Base-by-base conservation (phyloP, 2,888 invertebrate species). In the Dasysyrphus tricinctus region DNA sequence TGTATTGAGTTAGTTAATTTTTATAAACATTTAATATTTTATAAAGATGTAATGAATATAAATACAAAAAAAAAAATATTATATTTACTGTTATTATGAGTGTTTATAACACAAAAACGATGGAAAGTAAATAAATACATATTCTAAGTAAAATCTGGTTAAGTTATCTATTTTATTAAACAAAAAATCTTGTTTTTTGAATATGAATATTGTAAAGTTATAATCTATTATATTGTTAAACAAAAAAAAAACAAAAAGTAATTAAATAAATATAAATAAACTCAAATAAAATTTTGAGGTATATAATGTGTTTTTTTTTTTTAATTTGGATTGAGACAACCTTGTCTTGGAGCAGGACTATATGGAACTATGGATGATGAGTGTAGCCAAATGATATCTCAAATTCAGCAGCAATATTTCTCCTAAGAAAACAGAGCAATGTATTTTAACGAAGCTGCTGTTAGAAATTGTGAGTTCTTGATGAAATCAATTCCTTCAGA, bases 21-120 rank as follows among this genome's bases (percentile, higher is more conserved):
- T 83, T 76, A 83, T 57, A 69, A 12, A 79, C 19, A 72, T 70
- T 74, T 61, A 80, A 80, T 80, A 80, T 85, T 82, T 82, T 77
- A 74, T 47, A 76, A 65, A 74, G 63, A 49, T 63, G 32, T 65
- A 57, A 75, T 16, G 37, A 67, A 78, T 63, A 61, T 63, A 61
- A n/a, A 34, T 11, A 42, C 5, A 59, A 51, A 16, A n/a, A n/a
- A 29, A 76, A 42, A 49, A 29, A 76, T 16, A 57, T 47, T 83
- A 76, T 84, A 80, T 84, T 76, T 72, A 67, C 75, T 80, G 84
- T 84, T 84, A 24, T n/a, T 24, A 84, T 73, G 47, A 61, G 32
- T 77, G 84, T 84, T 84, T 73, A 39, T 80, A 77, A 80, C 67
- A 69, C 59, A 63, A 12, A 54, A 29, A 49, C 39, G 8, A 44